These are phyloP conservation scores for Trinorchestia longiramus DNA, from an alignment of 1,140 invertebrate genomes.

Conservation along the genomic window DNA sequence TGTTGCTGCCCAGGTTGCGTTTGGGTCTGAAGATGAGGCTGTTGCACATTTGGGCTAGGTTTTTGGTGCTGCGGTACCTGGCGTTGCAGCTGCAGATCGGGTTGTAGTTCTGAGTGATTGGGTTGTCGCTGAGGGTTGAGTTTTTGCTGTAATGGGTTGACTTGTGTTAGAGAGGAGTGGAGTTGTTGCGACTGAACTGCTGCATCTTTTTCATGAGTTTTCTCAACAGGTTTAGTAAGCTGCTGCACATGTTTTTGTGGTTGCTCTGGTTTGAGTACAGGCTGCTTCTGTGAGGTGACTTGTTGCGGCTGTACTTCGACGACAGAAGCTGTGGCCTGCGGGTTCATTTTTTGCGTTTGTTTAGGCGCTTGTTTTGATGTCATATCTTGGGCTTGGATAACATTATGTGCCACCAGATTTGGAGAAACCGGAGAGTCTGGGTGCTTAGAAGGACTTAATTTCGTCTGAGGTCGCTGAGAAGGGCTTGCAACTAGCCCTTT, in stretches of 20 bases:
- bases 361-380: not conserved
- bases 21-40: not conserved
- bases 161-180: not conserved
- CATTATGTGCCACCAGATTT: not conserved
- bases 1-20: not conserved
- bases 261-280: not conserved
- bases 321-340: not conserved
- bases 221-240: not conserved
- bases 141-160: not conserved
- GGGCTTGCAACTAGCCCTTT: not conserved
- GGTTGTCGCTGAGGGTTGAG: not conserved
- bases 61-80: not conserved
- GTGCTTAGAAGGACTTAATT: not conserved
- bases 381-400: not conserved
- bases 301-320: not conserved
- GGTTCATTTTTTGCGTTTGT: not conserved
- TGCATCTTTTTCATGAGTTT: not conserved
- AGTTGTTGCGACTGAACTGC: not conserved
- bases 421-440: slow-evolving; percentile 20
- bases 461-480: not conserved
- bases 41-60: not conserved
- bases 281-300: not conserved
- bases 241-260: not conserved
- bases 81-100: not conserved
- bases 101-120: not conserved